These are phyloP conservation scores for Machimus rusticus DNA, from an alignment of 2,888 invertebrate species.

Conservation along the genomic window DNA sequence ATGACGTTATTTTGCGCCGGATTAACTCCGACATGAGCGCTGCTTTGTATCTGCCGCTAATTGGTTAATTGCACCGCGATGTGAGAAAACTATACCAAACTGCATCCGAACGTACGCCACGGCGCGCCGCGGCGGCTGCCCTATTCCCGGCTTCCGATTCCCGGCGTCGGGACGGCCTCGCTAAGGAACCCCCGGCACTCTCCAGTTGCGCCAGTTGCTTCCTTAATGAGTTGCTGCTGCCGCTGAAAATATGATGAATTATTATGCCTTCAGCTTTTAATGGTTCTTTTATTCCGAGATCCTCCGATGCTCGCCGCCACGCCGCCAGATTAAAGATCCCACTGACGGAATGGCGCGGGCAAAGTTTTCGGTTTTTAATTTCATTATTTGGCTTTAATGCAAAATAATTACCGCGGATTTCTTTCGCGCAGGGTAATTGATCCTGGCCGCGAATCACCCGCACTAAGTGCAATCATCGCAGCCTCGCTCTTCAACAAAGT, in stretches of 20 bases:
- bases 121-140: too few relatives aligned
- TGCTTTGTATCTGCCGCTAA: constrained; percentile 20
- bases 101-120: neutral
- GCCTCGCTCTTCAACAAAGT: neutral
- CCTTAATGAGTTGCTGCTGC: constrained; percentile 19
- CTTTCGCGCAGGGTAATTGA: neutral
- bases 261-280: constrained; percentile 7
- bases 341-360: neutral
- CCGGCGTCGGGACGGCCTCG: too few relatives aligned
- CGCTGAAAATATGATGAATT: neutral
- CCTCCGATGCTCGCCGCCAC: neutral
- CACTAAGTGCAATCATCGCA: neutral
- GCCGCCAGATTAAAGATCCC: neutral
- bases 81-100: neutral
- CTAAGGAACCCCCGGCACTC: neutral
- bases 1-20: constrained; percentile 18
- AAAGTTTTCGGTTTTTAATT: constrained; percentile 19
- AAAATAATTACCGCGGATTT: constrained; percentile 10
- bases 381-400: constrained; percentile 13
- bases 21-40: constrained; percentile 12
- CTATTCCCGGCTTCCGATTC: neutral
- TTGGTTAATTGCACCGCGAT: neutral
- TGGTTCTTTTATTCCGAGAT: neutral
- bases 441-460: neutral
- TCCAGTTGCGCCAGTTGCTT: neutral